These are phyloP conservation scores for Podarcis siculus DNA, from an alignment of 2,797 vertebrate species.

Conservation along the genomic window DNA sequence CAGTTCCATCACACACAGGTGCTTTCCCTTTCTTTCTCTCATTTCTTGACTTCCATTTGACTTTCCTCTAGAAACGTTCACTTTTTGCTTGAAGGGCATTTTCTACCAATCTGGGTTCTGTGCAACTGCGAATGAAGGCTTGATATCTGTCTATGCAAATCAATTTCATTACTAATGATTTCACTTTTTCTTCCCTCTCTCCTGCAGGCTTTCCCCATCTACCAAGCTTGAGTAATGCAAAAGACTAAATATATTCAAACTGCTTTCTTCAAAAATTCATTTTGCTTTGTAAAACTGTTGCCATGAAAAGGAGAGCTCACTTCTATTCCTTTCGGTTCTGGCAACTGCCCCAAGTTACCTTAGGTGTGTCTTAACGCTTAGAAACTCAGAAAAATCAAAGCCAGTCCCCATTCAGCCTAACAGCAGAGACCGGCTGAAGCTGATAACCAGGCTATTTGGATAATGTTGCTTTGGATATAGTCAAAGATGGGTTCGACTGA, in stretches of 20 bases:
- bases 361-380: background rate
- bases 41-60: slow-evolving; percentile 18
- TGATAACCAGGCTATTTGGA: background rate
- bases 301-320: background rate
- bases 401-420: background rate
- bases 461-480: background rate
- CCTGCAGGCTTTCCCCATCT: background rate
- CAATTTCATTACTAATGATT: slow-evolving; percentile 3
- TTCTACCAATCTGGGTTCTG: background rate
- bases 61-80: background rate
- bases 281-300: background rate
- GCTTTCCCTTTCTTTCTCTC: background rate
- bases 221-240: background rate
- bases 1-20: background rate
- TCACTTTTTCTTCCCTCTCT: background rate
- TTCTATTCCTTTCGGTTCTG: background rate
- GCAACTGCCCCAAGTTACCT: background rate
- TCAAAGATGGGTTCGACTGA: background rate
- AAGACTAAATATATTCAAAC: slow-evolving; percentile 16
- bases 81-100: background rate
- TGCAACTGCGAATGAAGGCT: background rate
- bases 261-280: slow-evolving; percentile 13
- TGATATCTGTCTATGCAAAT: background rate
- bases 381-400: background rate
- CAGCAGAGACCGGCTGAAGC: background rate